Percentiles rank a stretch among this genome's conserved stretches.
Conservation (phyloP, 2,797 vertebrate genomes). For the Pempheris klunzingeri region DNA sequence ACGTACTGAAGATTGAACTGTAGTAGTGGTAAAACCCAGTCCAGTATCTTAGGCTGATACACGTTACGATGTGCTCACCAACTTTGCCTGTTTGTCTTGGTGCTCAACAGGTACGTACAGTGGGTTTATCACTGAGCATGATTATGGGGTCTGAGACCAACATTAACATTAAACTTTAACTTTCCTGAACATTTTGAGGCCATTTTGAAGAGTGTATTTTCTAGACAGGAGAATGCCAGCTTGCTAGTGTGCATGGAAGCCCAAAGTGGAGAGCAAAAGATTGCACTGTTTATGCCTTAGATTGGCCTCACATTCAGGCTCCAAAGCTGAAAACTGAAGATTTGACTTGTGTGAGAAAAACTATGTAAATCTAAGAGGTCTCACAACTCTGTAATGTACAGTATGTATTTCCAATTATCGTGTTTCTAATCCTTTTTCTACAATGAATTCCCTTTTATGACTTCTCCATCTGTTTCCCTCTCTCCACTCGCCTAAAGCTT, state of each 20-base stretch:
- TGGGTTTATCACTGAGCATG: background rate
- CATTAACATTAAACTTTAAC: too few relatives aligned
- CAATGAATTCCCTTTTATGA: conserved; percentile 2
- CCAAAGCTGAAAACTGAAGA: background rate
- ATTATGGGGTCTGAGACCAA: background rate
- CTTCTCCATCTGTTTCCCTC: conserved; percentile 25
- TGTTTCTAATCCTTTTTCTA: background rate
- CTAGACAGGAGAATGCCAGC: background rate
- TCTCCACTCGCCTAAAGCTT: conserved; percentile 13
- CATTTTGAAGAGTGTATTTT: background rate
- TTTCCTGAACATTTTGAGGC: too few relatives aligned
- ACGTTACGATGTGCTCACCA: background rate
- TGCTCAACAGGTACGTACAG: too few relatives aligned
- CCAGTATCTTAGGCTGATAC: too few relatives aligned
- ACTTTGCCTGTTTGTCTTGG: too few relatives aligned
- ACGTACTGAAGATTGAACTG: background rate
- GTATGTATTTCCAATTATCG: background rate
- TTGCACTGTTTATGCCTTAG: background rate
- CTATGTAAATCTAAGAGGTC: background rate
- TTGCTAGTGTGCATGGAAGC: background rate
- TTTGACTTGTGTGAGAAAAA: background rate
- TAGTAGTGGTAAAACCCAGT: background rate
- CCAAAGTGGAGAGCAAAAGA: background rate
- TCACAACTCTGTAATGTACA: background rate
- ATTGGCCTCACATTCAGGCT: background rate